A percentile compares a stretch with the other conserved stretches of the same genome.
Evolutionary conservation across 2,797 vertebrate genomes (phyloP).

Genomic region (Sparus aurata): DNA sequence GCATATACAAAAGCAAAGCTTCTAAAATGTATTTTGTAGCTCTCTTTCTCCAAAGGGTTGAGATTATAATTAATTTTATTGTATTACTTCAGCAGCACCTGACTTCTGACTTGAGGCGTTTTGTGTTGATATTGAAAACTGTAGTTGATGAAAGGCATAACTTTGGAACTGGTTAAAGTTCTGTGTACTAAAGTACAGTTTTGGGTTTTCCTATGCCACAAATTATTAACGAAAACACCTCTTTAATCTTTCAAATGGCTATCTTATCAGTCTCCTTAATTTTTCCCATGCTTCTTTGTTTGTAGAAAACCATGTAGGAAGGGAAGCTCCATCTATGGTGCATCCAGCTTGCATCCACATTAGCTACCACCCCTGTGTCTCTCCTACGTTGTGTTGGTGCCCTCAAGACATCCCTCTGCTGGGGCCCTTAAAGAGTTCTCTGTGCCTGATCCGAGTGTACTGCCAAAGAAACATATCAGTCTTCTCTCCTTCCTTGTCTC

Average conservation of each 20-base stretch:
- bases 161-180: neutral
- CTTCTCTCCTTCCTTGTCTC: conserved; percentile 60
- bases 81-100: neutral
- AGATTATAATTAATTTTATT: neutral
- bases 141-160: neutral
- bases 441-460: conserved; percentile 64
- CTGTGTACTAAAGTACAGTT: too few relatives aligned
- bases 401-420: conserved; percentile 56
- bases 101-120: neutral
- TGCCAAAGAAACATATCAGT: conserved; percentile 68
- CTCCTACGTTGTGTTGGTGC: conserved; percentile 35
- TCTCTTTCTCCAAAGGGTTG: neutral
- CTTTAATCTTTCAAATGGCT: conserved; percentile 24
- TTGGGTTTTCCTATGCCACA: neutral
- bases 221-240: neutral
- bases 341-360: conserved; percentile 52
- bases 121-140: neutral
- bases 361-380: conserved; percentile 46
- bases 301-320: conserved; percentile 10
- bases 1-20: neutral
- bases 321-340: conserved; percentile 8
- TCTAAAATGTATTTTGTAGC: neutral
- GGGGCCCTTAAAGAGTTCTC: conserved; percentile 69
- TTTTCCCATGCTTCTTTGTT: conserved; percentile 18
- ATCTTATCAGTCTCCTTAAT: conserved; percentile 5